Evolutionary conservation across 2,797 vertebrate genomes (phyloP), one percentile per base, ranked within the genome.

Genomic region (Gambelia wislizenii): DNA sequence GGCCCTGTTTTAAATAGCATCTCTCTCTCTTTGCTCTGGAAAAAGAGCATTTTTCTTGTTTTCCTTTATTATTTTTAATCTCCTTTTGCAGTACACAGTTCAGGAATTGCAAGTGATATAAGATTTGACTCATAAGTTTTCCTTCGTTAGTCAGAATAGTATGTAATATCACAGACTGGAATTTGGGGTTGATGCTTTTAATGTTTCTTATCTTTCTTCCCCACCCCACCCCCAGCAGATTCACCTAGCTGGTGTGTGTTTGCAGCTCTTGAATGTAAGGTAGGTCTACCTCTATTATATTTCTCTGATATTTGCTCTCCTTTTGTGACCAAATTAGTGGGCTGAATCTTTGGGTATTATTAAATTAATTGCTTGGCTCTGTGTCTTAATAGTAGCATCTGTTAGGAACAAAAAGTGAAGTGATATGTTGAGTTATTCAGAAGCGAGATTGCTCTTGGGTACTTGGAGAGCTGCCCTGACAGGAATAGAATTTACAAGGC

Each of bases 151-250:
- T 83, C 27, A 83, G 25, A 83, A 67, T 67, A 36, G 59, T 27
- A 33, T 64, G n/a, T 67, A 13, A 83, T 20, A 30, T 20, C 30
- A 10, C 30, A 16, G 22, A 49, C 25, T 52, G 83, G 42, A 84
- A 72, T 84, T 49, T 72, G 20, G 67, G 2, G 22, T 7, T 61
- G n/a, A 39, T 20, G 20, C 16, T 39, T 4, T 80, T 80, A 3
- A 82, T 87, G 36, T 54, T 84, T 85, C 74, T 85, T 30, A 61
- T 82, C 44, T 89, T 59, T 4, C 36, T 84, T 3, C 91, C n/a
- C n/a, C n/a, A n/a, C n/a, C n/a, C 30, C 64, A 89, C 59, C 49
- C 88, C 89, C 89, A 84, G 81, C 39, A 78, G 80, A 83, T 89
- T 89, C 85, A 44, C 36, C 67, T 0, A 67, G 59, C 56, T 91